A percentile compares a stretch with the other conserved stretches of the same genome.
Conservation (phyloP, 2,888 invertebrate genomes). For the Trachelus iudaicus region DNA sequence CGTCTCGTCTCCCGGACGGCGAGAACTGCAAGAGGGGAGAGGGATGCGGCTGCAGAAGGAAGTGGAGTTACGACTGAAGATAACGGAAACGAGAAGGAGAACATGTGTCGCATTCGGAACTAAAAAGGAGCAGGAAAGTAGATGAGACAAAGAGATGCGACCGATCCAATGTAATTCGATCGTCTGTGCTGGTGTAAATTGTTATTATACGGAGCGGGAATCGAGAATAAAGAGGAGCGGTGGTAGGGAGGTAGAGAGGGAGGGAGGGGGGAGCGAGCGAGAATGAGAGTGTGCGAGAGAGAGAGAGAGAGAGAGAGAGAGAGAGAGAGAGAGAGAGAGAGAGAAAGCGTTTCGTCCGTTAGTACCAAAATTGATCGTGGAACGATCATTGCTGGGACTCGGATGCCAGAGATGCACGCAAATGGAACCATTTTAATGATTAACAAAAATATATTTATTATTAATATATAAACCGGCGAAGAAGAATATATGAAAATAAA, state of each 20-base stretch:
- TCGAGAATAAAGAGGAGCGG: too few relatives aligned
- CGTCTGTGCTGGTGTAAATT: not conserved
- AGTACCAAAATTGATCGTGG: slow-evolving; percentile 35
- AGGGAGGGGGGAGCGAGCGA: not conserved
- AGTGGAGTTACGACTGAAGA: too few relatives aligned
- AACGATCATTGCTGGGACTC: slow-evolving; percentile 38
- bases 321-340: too few relatives aligned
- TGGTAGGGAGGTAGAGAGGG: not conserved
- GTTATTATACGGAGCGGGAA: not conserved
- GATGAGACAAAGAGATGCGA: too few relatives aligned
- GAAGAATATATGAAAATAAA: slow-evolving; percentile 50
- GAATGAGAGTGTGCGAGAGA: not conserved
- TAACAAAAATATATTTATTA: slow-evolving; percentile 50
- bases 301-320: too few relatives aligned
- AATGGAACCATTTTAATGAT: slow-evolving; percentile 37
- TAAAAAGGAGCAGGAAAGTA: too few relatives aligned
- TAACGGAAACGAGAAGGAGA: too few relatives aligned
- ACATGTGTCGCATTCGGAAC: too few relatives aligned
- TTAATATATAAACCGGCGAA: slow-evolving; percentile 45
- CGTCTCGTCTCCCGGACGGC: not conserved
- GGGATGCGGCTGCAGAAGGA: too few relatives aligned
- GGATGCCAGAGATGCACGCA: slow-evolving; percentile 24
- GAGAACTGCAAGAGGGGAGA: too few relatives aligned
- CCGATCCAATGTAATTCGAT: too few relatives aligned
- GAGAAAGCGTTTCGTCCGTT: not conserved